Evolutionary conservation across 2,113 vertebrate species (phyloP), one percentile per base, ranked within the genome.

Genomic region (Carassius gibelio): DNA sequence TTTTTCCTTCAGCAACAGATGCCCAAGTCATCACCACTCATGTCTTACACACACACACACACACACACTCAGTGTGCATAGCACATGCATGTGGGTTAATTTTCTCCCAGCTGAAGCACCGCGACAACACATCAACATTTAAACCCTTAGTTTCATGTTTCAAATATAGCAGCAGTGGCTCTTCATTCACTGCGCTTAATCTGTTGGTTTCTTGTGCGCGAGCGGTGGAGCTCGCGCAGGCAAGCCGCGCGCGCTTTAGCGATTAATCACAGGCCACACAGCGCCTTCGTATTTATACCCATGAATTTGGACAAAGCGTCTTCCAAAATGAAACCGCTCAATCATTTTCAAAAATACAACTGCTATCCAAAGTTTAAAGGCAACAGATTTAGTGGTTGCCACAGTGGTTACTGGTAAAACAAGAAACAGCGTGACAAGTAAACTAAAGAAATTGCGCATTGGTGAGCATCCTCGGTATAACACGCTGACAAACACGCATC

Each of bases 181-280:
- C 89, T 91, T 87, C 88, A 91, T 92, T 92, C 91, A 91, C 90
- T 91, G 87, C 88, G 36, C 81, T 88, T 92, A 89, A 93, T 93
- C 92, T 91, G 91, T 93, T 90, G 90, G 90, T 89, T 92, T 89
- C 91, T 91, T 91, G 91, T 90, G 90, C 92, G 83, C 88, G 84
- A 89, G 88, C 87, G 80, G 88, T 85, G 89, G 87, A 86, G 87
- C 38, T 38, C 36, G 36, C 5, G 3, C 36, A 36, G 36, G 4
- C 36, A 36, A 36, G 36, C 36, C 36, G 36, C 36, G 36, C 36
- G 36, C 89, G 91, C 76, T 72, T 61, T 55, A 61, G 83, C 45
- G 69, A 80, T 85, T 81, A 52, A 71, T 80, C 85, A 75, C 80
- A 80, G 90, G 71, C 90, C 90, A 87, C 89, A 91, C 91, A 89